Conservation (phyloP, 2,113 vertebrate genomes). For the Eleginops maclovinus region DNA sequence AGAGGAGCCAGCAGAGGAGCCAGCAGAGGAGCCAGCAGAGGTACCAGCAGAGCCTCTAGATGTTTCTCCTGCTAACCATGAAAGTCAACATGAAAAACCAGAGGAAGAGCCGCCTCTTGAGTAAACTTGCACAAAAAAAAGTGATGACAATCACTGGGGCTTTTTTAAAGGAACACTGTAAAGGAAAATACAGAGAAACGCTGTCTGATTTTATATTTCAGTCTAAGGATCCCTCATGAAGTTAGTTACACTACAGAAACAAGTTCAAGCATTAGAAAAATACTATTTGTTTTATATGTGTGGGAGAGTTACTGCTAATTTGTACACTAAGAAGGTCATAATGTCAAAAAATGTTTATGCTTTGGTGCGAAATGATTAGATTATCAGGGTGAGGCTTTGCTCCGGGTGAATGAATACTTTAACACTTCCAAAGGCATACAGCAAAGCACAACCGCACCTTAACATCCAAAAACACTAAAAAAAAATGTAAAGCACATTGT, state of each 20-base stretch:
- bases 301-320: conserved; percentile 51
- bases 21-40: conserved; percentile 4
- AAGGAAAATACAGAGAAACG: neutral
- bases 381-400: conserved; percentile 22
- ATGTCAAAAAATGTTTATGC: neutral
- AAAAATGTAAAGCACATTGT: neutral
- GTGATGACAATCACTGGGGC: conserved; percentile 62
- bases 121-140: conserved; percentile 39
- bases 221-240: neutral
- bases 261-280: conserved; percentile 15
- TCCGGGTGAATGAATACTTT: conserved; percentile 46
- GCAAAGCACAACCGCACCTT: conserved; percentile 56
- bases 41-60: conserved; percentile 32
- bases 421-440: conserved; percentile 58
- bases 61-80: conserved; percentile 10
- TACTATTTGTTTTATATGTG: conserved; percentile 20
- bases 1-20: neutral
- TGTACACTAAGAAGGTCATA: conserved; percentile 14
- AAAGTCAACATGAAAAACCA: conserved; percentile 25
- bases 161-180: conserved; percentile 40
- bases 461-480: neutral
- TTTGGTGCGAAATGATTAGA: conserved; percentile 2
- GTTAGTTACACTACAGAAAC: conserved; percentile 39
- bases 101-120: conserved; percentile 22
- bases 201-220: neutral